These are phyloP conservation scores for Rhabdomys dilectus DNA, from an alignment of 2,113 vertebrate species.

Conservation along the genomic window DNA sequence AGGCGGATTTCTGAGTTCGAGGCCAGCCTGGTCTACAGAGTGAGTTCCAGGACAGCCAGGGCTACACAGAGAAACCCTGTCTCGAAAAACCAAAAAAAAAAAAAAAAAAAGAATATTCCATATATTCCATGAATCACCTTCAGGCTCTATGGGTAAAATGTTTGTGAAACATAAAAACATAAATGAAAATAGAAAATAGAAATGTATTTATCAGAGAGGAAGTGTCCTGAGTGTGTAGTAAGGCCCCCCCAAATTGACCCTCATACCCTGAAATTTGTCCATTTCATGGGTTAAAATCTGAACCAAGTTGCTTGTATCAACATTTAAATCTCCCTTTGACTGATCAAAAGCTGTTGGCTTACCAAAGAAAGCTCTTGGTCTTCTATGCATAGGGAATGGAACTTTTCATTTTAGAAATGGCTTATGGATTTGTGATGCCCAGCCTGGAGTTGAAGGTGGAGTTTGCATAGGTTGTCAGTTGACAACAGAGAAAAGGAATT, in stretches of 20 bases:
- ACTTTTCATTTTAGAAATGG: constrained; percentile 61
- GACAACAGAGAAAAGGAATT: constrained; percentile 63
- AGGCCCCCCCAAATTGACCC: neutral
- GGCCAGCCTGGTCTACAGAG: no score
- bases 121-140: no score
- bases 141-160: no score
- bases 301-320: neutral
- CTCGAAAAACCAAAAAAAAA: no score
- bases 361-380: constrained; percentile 65
- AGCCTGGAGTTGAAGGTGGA: constrained; percentile 40
- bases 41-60: no score
- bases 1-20: no score
- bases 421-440: constrained; percentile 34
- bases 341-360: neutral
- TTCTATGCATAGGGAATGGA: constrained; percentile 61
- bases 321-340: neutral
- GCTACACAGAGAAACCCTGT: no score
- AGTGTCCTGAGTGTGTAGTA: neutral
- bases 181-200: no score
- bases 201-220: neutral
- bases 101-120: neutral
- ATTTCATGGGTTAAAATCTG: constrained; percentile 2
- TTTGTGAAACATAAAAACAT: no score
- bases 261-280: neutral
- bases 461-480: constrained; percentile 36